A percentile compares a stretch with the other conserved stretches of the same genome.
phyloP scores from a whole-genome alignment of 2,888 invertebrate genomes.

The Chironomus tentans region DNA sequence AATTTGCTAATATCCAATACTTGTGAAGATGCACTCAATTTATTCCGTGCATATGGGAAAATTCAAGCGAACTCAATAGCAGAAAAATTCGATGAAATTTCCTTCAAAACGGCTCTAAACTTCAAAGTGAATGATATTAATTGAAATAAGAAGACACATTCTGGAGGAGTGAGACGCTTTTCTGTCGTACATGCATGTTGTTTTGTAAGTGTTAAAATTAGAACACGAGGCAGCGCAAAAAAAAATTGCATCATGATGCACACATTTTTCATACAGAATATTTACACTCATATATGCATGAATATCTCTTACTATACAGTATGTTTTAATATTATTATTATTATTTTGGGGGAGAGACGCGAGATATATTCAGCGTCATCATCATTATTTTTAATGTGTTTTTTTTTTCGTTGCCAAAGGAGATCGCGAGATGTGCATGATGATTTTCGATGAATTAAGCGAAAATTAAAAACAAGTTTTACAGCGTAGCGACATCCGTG shows the following conservation, averaged over 20 bases:
- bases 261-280: constrained; percentile 21
- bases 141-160: neutral
- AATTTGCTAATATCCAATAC: too few relatives aligned
- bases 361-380: constrained; percentile 12
- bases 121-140: neutral
- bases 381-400: constrained; percentile 27
- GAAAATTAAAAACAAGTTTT: constrained; percentile 25
- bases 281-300: neutral
- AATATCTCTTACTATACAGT: neutral
- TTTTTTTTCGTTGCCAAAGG: constrained; percentile 15
- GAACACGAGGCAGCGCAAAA: constrained; percentile 22
- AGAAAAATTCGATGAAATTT: too few relatives aligned
- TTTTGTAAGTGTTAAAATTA: constrained; percentile 15
- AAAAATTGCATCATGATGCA: constrained; percentile 15
- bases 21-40: too few relatives aligned
- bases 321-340: neutral
- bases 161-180: neutral
- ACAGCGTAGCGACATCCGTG: constrained; percentile 16
- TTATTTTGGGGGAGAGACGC: neutral
- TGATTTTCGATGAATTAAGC: constrained; percentile 26
- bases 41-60: too few relatives aligned
- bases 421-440: constrained; percentile 21
- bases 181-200: neutral
- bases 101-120: too few relatives aligned
- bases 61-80: too few relatives aligned